Evolutionary conservation across 2,113 vertebrate genomes (phyloP).

Genomic region (Limanda limanda): DNA sequence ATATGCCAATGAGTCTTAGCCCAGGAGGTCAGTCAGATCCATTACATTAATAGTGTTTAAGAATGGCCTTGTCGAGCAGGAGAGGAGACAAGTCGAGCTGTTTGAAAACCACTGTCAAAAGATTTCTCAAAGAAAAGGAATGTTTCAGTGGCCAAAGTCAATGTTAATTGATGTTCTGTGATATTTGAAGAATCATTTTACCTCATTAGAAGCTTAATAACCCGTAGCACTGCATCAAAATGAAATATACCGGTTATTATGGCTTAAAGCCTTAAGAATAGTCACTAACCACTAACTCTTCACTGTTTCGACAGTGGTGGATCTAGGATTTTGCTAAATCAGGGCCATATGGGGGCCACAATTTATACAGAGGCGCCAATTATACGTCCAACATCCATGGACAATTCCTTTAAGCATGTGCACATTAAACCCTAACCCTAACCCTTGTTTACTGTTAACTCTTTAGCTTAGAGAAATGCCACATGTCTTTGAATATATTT

Average conservation of each 20-base stretch:
- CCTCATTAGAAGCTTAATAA: constrained; percentile 49
- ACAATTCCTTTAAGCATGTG: no score
- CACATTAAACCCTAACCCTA: no score
- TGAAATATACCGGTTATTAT: constrained; percentile 52
- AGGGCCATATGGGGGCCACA: no score
- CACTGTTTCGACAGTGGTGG: no score
- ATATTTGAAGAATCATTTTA: constrained; percentile 39
- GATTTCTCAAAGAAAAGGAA: constrained; percentile 18
- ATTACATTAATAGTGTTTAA: constrained; percentile 30
- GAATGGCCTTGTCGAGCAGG: constrained; percentile 1
- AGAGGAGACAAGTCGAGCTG: constrained; percentile 9
- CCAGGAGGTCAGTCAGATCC: constrained; percentile 26
- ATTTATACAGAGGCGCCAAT: no score
- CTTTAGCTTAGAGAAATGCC: no score
- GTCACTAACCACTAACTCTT: constrained; percentile 17
- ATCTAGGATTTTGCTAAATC: no score
- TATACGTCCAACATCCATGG: no score
- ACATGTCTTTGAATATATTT: no score
- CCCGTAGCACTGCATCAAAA: constrained; percentile 43
- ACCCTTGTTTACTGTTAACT: no score
- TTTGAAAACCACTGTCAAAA: constrained; percentile 1
- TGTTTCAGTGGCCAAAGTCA: background rate
- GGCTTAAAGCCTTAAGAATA: constrained; percentile 32
- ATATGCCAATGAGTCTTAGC: constrained; percentile 38
- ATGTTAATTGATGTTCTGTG: constrained; percentile 48